phyloP scores from a whole-genome alignment of 2,113 vertebrate species.

The Spilogale gracilis region DNA sequence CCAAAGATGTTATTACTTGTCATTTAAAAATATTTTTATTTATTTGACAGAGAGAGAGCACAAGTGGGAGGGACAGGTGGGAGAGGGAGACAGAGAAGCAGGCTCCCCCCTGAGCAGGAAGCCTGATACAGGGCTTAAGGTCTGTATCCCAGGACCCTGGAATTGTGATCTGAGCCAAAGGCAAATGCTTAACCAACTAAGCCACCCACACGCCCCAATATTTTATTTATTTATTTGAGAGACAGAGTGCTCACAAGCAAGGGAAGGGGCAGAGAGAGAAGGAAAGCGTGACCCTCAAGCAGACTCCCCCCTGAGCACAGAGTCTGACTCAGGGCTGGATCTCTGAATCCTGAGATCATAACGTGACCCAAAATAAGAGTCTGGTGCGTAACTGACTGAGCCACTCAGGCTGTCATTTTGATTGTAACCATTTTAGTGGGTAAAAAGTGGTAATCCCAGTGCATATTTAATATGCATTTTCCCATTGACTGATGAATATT shows the following conservation, averaged over 20 bases:
- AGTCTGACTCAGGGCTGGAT: background rate
- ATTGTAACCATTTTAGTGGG: background rate
- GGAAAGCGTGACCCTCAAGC: background rate
- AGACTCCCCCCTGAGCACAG: background rate
- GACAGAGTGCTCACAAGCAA: background rate
- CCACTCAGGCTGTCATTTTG: conserved; percentile 21
- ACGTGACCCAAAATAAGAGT: background rate
- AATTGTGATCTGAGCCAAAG: background rate
- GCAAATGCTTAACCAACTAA: background rate
- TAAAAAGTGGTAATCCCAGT: conserved; percentile 12
- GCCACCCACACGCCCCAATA: background rate
- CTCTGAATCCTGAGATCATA: background rate
- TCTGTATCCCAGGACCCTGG: background rate
- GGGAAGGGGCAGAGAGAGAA: background rate
- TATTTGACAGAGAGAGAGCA: too few relatives aligned
- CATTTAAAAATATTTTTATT: background rate
- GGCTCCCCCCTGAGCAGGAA: too few relatives aligned
- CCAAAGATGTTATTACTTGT: background rate
- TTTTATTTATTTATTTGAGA: too few relatives aligned
- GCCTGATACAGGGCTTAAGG: too few relatives aligned
- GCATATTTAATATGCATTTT: conserved; percentile 40
- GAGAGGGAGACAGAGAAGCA: too few relatives aligned
- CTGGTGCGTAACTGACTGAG: background rate
- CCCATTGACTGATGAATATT: background rate
- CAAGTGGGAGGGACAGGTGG: too few relatives aligned